phyloP scores from a whole-genome alignment of 2,797 vertebrate genomes.

The Acipenser oxyrinchus region DNA sequence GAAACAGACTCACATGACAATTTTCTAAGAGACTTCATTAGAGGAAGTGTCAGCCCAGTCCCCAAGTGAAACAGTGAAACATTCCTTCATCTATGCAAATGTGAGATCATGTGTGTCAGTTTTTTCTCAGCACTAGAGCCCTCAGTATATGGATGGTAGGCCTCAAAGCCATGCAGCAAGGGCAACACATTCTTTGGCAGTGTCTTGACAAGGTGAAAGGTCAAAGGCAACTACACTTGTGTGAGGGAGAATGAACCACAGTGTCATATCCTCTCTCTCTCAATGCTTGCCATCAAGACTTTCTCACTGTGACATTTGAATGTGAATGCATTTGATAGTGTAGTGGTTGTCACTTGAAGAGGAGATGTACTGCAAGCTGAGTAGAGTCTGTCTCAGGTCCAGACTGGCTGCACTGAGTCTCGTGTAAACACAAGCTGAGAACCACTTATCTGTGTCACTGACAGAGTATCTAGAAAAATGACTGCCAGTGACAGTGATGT shows the following conservation, averaged over 20 bases:
- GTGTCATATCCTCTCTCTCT: conserved; percentile 36
- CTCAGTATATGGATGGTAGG: conserved; percentile 32
- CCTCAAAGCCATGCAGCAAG: conserved; percentile 35
- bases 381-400: conserved; percentile 35
- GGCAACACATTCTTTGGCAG: conserved; percentile 25
- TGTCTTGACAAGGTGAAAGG: conserved; percentile 38
- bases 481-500: conserved; percentile 50
- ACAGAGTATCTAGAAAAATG: conserved; percentile 37
- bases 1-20: too few relatives aligned
- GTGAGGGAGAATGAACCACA: conserved; percentile 8
- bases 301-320: conserved; percentile 36
- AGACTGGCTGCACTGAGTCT: conserved; percentile 13
- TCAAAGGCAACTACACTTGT: conserved; percentile 12
- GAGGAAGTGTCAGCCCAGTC: conserved; percentile 42
- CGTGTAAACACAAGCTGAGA: conserved; percentile 41
- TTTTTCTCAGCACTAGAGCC: conserved; percentile 38
- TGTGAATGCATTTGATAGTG: conserved; percentile 43
- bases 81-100: conserved; percentile 52
- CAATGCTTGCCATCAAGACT: conserved; percentile 32
- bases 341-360: conserved; percentile 44
- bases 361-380: conserved; percentile 49
- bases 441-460: conserved; percentile 49
- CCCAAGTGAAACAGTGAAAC: conserved; percentile 41
- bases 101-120: conserved; percentile 30
- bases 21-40: conserved; percentile 35